Evolutionary conservation across 2,113 vertebrate genomes (phyloP), one percentile per base, ranked within the genome.

Genomic region (Clinocottus analis): DNA sequence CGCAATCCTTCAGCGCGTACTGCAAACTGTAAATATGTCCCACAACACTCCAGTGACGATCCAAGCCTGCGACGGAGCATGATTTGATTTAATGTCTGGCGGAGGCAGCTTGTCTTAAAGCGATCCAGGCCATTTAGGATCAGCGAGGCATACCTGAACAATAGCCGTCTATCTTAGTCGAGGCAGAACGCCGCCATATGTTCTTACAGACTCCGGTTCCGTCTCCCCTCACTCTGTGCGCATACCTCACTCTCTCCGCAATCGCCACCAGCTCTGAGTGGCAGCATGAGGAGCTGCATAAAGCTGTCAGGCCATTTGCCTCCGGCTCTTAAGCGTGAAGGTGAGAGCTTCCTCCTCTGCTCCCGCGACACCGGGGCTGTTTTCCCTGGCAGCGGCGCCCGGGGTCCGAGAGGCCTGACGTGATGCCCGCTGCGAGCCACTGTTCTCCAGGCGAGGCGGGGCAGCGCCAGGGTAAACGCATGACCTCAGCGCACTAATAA

Each of bases 401-500:
- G 13, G 45, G 13, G 74, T 68, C 85, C 53, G 41, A 89, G 80
- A 80, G 86, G 41, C 65, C 89, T 95, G 93, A 93, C 87, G 83
- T 88, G 88, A 92, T 92, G 83, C 91, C 91, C 78, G 29, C 77
- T 83, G 58, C 1, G 74, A 88, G 90, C 88, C 91, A 87, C 91
- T 81, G 91, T 89, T 87, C 87, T 84, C 73, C 81, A 85, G 90
- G 63, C 72, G 11, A 25, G 56, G 62, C 61, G 51, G 83, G 86
- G 64, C 71, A 73, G 72, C 33, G 88, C 93, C 94, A 93, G 91
- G 76, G 83, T 93, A 94, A 95, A 94, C 90, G 91, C 89, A 94
- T 94, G 91, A 95, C 79, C 88, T 95, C 92, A 95, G 81, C 7
- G 33, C 83, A 85, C 70, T 61, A 81, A 58, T 86, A 72, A 90